Percentiles rank a stretch among this genome's conserved stretches.
Conservation (phyloP, 2,888 invertebrate genomes). For the Siphlonurus alternatus region DNA sequence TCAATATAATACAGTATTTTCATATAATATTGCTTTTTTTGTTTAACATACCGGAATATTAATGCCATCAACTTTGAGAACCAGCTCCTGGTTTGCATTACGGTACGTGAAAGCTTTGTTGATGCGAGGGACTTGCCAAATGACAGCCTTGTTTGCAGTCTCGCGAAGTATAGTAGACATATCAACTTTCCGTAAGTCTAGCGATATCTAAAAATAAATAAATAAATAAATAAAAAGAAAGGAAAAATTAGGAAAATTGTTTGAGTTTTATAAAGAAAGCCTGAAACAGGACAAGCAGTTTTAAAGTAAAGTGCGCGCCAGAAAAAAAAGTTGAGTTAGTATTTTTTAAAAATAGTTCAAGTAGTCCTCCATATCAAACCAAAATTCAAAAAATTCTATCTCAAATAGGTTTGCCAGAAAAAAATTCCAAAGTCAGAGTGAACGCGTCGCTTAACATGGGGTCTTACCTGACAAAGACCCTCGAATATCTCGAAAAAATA, state of each 20-base stretch:
- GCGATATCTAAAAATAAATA: constrained; percentile 34
- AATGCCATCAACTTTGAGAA: constrained; percentile 87
- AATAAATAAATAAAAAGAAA: constrained; percentile 13
- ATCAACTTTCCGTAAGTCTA: constrained; percentile 50
- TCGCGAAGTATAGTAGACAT: constrained; percentile 55
- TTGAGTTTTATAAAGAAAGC: constrained; percentile 6
- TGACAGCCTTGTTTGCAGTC: constrained; percentile 49
- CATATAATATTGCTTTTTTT: too few relatives aligned
- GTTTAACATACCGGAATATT: constrained; percentile 49
- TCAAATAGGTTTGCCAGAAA: too few relatives aligned
- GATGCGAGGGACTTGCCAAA: constrained; percentile 66
- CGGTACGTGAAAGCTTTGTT: constrained; percentile 68
- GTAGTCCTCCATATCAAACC: too few relatives aligned
- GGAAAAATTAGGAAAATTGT: constrained; percentile 1
- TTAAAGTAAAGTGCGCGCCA: too few relatives aligned
- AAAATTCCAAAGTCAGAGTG: too few relatives aligned
- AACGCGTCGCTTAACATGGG: too few relatives aligned
- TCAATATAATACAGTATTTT: neutral
- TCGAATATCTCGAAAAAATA: too few relatives aligned
- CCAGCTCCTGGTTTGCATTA: constrained; percentile 34
- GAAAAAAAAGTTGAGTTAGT: too few relatives aligned
- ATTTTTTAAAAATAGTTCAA: too few relatives aligned
- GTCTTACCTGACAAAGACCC: too few relatives aligned
- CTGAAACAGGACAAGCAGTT: too few relatives aligned
- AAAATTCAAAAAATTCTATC: too few relatives aligned